phyloP scores from a whole-genome alignment of 1,140 invertebrate species.

The Radopholus similis region DNA sequence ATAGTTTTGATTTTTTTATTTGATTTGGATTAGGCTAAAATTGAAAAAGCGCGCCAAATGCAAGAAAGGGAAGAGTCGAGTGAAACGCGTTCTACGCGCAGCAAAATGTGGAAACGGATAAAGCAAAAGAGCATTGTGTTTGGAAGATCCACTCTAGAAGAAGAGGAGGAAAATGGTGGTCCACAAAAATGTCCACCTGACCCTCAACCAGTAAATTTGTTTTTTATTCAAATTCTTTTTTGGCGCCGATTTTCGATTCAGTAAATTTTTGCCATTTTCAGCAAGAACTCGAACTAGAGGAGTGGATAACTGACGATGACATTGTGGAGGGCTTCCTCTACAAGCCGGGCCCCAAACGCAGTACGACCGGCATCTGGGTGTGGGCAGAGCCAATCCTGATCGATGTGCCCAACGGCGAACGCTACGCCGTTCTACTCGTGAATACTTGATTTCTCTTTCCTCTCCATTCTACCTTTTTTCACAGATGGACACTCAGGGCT shows the following conservation, averaged over 20 bases:
- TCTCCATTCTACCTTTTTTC: constrained; percentile 64
- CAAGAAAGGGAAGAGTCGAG: no score
- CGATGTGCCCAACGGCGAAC: constrained; percentile 51
- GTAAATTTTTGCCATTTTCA: constrained; percentile 26
- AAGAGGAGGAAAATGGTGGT: no score
- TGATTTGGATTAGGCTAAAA: no score
- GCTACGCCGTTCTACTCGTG: constrained; percentile 54
- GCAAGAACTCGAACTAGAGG: constrained; percentile 46
- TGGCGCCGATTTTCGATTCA: no score
- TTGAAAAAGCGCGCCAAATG: no score
- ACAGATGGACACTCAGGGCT: constrained; percentile 92
- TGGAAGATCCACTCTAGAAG: no score
- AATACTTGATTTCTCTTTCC: not conserved
- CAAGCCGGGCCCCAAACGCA: constrained; percentile 63
- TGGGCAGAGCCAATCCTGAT: constrained; percentile 66
- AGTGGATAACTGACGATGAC: constrained; percentile 56
- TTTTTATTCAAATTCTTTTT: no score
- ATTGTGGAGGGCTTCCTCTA: constrained; percentile 63
- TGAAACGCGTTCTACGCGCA: no score
- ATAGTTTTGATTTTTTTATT: not conserved
- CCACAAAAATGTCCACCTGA: no score
- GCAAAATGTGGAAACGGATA: no score
- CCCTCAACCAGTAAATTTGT: no score
- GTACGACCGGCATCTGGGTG: constrained; percentile 64
- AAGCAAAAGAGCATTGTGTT: no score